Conservation (phyloP, 2,888 invertebrate species). For the Hydroisotoma schaefferi region DNA sequence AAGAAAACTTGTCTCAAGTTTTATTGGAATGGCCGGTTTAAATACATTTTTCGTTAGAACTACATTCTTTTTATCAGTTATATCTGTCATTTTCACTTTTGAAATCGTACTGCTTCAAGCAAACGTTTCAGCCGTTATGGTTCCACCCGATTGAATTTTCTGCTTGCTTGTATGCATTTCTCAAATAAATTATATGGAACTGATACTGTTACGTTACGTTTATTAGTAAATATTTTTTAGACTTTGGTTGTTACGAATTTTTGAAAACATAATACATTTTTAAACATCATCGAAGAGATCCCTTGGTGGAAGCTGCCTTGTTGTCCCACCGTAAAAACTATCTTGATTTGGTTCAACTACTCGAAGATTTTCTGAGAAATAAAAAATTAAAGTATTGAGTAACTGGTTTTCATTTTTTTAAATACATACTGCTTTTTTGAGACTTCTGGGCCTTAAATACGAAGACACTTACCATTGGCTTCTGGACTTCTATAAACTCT, state of each 20-base stretch:
- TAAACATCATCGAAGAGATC: slow-evolving; percentile 82
- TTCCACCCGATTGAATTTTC: too few relatives aligned
- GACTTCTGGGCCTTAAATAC: too few relatives aligned
- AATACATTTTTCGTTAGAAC: slow-evolving; percentile 32
- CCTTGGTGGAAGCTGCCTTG: slow-evolving; percentile 59
- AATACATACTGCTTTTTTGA: too few relatives aligned
- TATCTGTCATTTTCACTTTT: slow-evolving; percentile 35
- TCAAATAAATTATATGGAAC: too few relatives aligned
- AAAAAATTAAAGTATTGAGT: not conserved
- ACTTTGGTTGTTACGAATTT: too few relatives aligned
- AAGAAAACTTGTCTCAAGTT: slow-evolving; percentile 20
- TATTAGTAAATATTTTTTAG: too few relatives aligned
- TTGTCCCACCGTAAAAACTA: not conserved
- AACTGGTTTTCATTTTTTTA: not conserved
- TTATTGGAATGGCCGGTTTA: slow-evolving; percentile 34
- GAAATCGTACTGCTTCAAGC: slow-evolving; percentile 37
- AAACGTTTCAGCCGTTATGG: too few relatives aligned
- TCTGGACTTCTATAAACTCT: too few relatives aligned
- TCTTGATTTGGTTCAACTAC: not conserved
- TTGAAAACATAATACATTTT: not conserved
- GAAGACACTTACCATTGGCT: too few relatives aligned
- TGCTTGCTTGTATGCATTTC: too few relatives aligned
- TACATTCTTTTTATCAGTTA: slow-evolving; percentile 29
- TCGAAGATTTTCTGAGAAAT: not conserved
- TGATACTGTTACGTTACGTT: too few relatives aligned